Evolutionary conservation across 2,888 invertebrate species (phyloP), one percentile per base, ranked within the genome.

Genomic region (Cancer borealis): DNA sequence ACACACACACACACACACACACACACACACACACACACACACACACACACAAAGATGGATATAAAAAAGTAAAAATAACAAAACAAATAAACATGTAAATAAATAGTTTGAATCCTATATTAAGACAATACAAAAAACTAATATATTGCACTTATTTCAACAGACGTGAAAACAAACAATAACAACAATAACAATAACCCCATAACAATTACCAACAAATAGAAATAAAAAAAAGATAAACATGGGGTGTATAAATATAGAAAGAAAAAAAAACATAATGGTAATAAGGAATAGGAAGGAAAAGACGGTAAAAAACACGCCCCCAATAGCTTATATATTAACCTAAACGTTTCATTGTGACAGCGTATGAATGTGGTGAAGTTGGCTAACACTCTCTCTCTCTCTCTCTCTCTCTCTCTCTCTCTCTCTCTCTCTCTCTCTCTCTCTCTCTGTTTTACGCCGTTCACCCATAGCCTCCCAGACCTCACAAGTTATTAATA

Each of bases 401-500:
- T 54, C 46, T 21, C 21, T 54, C 21, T 8, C 89, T 30, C 46
- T 47, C 14, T 3, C 46, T 21, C 14, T 66, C 60, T 66, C 14
- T 21, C 60, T 66, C 60, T 21, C 60, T 21, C 60, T 21, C 60
- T 66, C 60, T 21, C 60, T 66, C 60, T 66, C 60, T 66, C 60
- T 66, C 60, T 66, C 60, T 66, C 79, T n/a, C 79, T 30, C 79
- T 66, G 79, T 79, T 79, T 26, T 26, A 79, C 79, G 79, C 79
- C 26, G 79, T 79, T 79, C n/a, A 5, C 8, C 17, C 8, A n/a
- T 79, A 79, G 79, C 79, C 79, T 26, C 79, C 12, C 26, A 26
- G 79, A 79, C 79, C 30, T 79, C 79, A 79, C 26, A 6, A 30
- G 79, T 79, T 79, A 79, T 79, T 79, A 79, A 79, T 79, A 79